phyloP scores from a whole-genome alignment of 1,140 invertebrate species.

The Eciton burchellii region DNA sequence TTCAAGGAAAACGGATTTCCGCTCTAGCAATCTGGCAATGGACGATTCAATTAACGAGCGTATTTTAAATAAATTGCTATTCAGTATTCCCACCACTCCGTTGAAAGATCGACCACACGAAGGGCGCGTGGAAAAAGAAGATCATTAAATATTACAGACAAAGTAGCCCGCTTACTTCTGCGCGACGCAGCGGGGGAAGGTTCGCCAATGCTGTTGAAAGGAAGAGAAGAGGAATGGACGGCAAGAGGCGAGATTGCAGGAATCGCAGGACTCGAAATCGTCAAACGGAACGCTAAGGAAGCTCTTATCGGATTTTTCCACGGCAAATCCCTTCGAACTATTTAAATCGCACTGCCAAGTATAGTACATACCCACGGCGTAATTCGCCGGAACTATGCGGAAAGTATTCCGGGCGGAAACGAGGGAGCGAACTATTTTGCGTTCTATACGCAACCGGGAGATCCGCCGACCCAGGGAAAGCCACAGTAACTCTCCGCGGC shows the following conservation, averaged over 20 bases:
- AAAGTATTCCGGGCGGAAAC: slow-evolving; percentile 70
- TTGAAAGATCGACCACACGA: background rate
- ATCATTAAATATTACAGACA: slow-evolving; percentile 62
- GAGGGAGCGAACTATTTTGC: slow-evolving; percentile 66
- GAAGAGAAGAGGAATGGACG: slow-evolving; percentile 47
- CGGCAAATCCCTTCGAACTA: slow-evolving; percentile 68
- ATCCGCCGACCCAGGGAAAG: slow-evolving; percentile 66
- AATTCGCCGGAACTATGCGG: slow-evolving; percentile 70
- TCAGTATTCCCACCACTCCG: slow-evolving; percentile 33
- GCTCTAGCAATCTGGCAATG: slow-evolving; percentile 2
- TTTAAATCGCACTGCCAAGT: slow-evolving; percentile 68
- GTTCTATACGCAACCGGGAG: slow-evolving; percentile 64
- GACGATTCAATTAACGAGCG: slow-evolving; percentile 51
- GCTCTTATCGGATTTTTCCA: slow-evolving; percentile 64
- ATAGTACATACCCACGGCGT: slow-evolving; percentile 46
- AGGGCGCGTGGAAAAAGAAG: slow-evolving; percentile 35
- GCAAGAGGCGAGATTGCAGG: slow-evolving; percentile 44
- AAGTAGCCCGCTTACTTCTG: slow-evolving; percentile 58
- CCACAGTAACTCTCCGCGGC: slow-evolving; percentile 65
- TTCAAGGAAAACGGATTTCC: slow-evolving; percentile 14
- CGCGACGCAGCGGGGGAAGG: background rate
- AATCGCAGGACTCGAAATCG: slow-evolving; percentile 47
- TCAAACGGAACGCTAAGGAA: slow-evolving; percentile 57
- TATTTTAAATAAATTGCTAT: slow-evolving; percentile 59
- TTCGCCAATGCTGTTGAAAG: slow-evolving; percentile 38